Conservation (phyloP, 2,113 vertebrate genomes). For the Oxyruncus cristatus region DNA sequence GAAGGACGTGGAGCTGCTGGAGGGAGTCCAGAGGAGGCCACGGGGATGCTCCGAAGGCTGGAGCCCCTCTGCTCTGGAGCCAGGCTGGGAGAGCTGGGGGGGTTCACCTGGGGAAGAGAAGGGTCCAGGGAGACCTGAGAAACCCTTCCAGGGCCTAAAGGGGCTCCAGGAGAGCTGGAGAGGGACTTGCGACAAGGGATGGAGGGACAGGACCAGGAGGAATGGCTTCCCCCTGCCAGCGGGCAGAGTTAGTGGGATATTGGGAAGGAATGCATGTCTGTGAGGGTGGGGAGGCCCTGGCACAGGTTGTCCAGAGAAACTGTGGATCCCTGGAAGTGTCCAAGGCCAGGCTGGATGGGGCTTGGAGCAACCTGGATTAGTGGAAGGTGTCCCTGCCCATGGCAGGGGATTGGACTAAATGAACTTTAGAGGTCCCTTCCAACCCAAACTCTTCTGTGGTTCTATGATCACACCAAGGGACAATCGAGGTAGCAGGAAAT, state of each 20-base stretch:
- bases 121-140: neutral
- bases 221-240: neutral
- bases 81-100: neutral
- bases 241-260: accelerated
- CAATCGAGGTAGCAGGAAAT: neutral
- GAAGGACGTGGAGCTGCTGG: neutral
- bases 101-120: neutral
- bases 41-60: neutral
- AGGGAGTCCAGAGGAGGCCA: neutral
- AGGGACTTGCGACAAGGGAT: neutral
- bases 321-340: neutral
- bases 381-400: neutral
- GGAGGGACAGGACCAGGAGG: neutral
- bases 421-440: accelerated
- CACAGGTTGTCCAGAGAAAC: neutral
- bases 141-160: neutral
- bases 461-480: neutral
- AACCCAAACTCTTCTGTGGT: neutral
- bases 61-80: neutral
- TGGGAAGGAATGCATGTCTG: accelerated
- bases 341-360: accelerated
- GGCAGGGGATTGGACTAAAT: accelerated
- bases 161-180: neutral
- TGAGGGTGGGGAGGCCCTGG: neutral
- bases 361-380: accelerated